phyloP scores from a whole-genome alignment of 2,113 vertebrate genomes.

The Dipodomys spectabilis region DNA sequence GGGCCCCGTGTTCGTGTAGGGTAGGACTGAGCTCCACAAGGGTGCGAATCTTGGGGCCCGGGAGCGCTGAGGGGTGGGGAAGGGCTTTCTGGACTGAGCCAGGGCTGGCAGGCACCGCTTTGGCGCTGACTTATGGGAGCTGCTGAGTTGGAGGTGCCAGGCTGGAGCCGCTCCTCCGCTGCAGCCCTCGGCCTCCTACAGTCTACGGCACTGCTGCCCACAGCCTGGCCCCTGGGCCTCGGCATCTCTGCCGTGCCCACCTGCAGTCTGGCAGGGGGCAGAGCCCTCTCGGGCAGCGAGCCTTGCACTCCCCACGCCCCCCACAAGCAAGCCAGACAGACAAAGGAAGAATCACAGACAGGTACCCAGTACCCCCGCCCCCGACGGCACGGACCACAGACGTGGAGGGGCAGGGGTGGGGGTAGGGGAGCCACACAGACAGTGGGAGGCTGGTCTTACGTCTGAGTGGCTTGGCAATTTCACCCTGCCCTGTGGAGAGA shows the following conservation, averaged over 20 bases:
- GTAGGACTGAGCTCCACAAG: neutral
- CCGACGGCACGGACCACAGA: slow-evolving; percentile 81
- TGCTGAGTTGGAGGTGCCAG: neutral
- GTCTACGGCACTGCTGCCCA: neutral
- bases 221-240: neutral
- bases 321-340: slow-evolving; percentile 74
- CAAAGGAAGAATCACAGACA: slow-evolving; percentile 76
- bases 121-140: neutral
- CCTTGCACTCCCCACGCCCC: neutral
- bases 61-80: too few relatives aligned
- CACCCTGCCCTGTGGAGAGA: slow-evolving; percentile 91
- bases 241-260: neutral
- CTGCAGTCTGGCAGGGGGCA: neutral
- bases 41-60: too few relatives aligned
- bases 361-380: slow-evolving; percentile 67
- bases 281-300: neutral
- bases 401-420: slow-evolving; percentile 71
- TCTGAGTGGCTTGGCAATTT: slow-evolving; percentile 90
- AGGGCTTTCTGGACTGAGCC: too few relatives aligned
- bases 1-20: neutral
- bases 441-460: slow-evolving; percentile 85
- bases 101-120: neutral
- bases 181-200: neutral
- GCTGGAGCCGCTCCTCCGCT: too few relatives aligned
- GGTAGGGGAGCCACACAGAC: slow-evolving; percentile 82